A percentile compares a stretch with the other conserved stretches of the same genome.
phyloP scores from a whole-genome alignment of 1,140 invertebrate genomes.

The Bombus superbus region DNA sequence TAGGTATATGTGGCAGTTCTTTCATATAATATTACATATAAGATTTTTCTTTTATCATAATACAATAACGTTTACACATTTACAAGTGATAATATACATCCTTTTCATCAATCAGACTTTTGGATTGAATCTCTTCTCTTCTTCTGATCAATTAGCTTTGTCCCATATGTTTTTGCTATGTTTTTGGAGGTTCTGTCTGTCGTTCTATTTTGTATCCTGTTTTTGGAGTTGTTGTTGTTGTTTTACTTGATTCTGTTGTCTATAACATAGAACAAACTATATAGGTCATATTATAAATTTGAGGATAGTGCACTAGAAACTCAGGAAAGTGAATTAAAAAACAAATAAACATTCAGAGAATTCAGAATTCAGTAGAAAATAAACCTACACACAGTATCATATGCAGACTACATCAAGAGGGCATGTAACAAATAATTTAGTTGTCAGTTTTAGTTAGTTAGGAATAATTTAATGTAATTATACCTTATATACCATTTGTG shows the following conservation, averaged over 20 bases:
- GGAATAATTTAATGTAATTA: not conserved
- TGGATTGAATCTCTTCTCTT: not conserved
- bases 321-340: not conserved
- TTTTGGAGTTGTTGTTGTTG: conserved; percentile 26
- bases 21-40: not conserved
- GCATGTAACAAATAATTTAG: conserved; percentile 57
- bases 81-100: conserved; percentile 44
- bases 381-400: conserved; percentile 61
- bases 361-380: not conserved
- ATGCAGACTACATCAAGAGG: conserved; percentile 54
- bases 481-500: conserved; percentile 32
- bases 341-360: not conserved
- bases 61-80: conserved; percentile 47
- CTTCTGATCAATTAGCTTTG: not conserved
- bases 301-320: not conserved
- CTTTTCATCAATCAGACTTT: not conserved
- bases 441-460: conserved; percentile 32
- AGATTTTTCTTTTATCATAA: conserved; percentile 40
- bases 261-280: conserved; percentile 24
- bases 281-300: not conserved
- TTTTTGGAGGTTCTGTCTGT: conserved; percentile 66
- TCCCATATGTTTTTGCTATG: conserved; percentile 38
- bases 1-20: not conserved
- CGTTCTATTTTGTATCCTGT: conserved; percentile 52
- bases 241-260: conserved; percentile 64